These are phyloP conservation scores for Rambutsinella grinnellia DNA, from an alignment of 2,888 invertebrate genomes.

Conservation along the genomic window DNA sequence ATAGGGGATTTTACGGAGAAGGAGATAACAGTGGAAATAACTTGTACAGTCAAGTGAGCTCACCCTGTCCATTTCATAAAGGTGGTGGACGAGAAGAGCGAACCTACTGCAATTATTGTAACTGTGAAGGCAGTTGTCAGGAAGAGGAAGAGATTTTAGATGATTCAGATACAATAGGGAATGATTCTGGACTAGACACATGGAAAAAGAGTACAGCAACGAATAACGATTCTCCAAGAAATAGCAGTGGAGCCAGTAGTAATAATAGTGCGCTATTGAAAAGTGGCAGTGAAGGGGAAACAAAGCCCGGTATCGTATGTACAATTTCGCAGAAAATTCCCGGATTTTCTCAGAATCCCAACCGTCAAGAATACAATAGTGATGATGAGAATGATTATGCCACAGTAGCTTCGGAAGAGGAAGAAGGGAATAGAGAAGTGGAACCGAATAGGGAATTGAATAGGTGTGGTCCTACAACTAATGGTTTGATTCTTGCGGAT, in stretches of 20 bases:
- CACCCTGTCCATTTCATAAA: background rate
- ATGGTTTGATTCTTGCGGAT: slow-evolving; percentile 3
- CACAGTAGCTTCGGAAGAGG: slow-evolving; percentile 9
- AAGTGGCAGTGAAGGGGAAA: slow-evolving; percentile 27
- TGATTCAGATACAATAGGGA: slow-evolving; percentile 39
- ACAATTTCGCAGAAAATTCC: slow-evolving; percentile 65
- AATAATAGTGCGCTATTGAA: slow-evolving; percentile 7
- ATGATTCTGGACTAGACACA: slow-evolving; percentile 66
- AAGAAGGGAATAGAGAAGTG: too few relatives aligned
- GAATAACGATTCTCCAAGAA: background rate
- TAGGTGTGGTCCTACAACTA: slow-evolving; percentile 5
- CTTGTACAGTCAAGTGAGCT: too few relatives aligned
- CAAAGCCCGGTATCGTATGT: slow-evolving; percentile 64
- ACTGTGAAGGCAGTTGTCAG: slow-evolving; percentile 41
- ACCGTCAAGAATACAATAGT: background rate
- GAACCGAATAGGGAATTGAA: too few relatives aligned
- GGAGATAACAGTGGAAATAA: slow-evolving; percentile 4
- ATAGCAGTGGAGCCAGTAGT: slow-evolving; percentile 12
- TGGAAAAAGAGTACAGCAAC: slow-evolving; percentile 58
- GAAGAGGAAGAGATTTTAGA: slow-evolving; percentile 14
- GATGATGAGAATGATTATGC: slow-evolving; percentile 25
- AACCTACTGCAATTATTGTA: slow-evolving; percentile 33
- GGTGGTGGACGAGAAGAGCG: slow-evolving; percentile 5
- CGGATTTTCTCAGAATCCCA: background rate
- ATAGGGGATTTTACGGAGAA: too few relatives aligned